Evolutionary conservation across 2,888 invertebrate species (phyloP), one percentile per base, ranked within the genome.

Genomic region (Octonoba sinensis): DNA sequence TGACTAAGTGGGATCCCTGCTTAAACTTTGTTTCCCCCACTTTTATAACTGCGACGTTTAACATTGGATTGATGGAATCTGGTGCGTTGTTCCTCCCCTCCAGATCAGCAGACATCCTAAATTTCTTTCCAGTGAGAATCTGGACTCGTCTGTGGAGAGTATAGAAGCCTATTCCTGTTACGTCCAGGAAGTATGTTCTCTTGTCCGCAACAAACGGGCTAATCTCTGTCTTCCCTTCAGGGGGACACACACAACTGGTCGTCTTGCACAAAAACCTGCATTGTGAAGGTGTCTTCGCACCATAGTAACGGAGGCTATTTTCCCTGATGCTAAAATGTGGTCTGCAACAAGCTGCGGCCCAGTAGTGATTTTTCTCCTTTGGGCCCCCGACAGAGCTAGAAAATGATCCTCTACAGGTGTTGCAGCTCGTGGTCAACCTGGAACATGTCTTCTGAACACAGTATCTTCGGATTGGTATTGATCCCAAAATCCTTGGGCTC

Each of bases 381-480:
- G 3, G 36, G 8, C 36, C n/a, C n/a, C n/a, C 11, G 36, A 11
- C 6, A 36, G 8, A 36, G 36, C 36, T 4, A 36, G 36, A 36
- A 8, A 36, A 36, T 8, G 36, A 8, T 6, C 8, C 36, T 1
- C 36, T 36, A 11, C 8, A 36, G n/a, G 44, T 27, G 64, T 64
- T 11, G 11, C 1, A 64, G 20, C 64, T 64, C 44, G 64, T 64
- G n/a, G 64, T 11, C 20, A n/a, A 11, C 18, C 64, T 18, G 46
- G 8, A 64, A 46, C 46, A 46, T 64, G 46, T 64, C 64, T 64
- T 64, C 20, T 64, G 13, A 44, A 46, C 1, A 46, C 36, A 46
- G 16, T 27, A 62, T 62, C 62, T 18, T 44, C 36, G 15, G 36
- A 36, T 62, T 62, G 27, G 18, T 44, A 62, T 18, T 36, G 1